Base-by-base conservation (phyloP, 1,140 invertebrate genomes). In the Drosophila carrolli region DNA sequence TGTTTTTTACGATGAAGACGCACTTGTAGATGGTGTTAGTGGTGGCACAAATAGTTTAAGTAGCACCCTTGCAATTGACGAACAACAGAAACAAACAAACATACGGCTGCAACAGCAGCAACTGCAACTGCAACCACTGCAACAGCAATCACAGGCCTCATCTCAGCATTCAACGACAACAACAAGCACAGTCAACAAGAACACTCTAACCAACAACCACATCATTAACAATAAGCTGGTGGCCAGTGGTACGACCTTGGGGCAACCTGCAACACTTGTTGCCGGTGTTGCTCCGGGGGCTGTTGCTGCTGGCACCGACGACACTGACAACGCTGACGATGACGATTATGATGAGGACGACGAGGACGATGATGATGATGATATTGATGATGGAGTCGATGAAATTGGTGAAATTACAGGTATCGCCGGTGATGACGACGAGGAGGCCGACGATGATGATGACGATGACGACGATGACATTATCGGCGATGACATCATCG, bases 401-500 rank as follows among this genome's bases (percentile, higher is more conserved):
- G 94, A 94, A 75, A 94, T 94, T 83, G 95, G 95, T 84, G 95
- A 94, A 37, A 91, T 94, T 60, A 93, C 94, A 72, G 95, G 94
- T 54, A 95, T 95, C 46, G 94, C 95, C 23, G 78, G 74, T 48
- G 82, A 89, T 27, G 95, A 95, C 37, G 96, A 96, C 10, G 96
- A 96, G 11, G 95, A 96, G 8, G 96, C 95, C 8, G 95, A 96
- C 60, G 96, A 96, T 38, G 96, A 96, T 53, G 95, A 95, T 72
- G 95, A 96, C 54, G 95, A 95, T 38, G 95, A 94, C 72, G 94
- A 95, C 54, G 95, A 95, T 63, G 94, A 94, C 81, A 93, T 94
- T 57, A 94, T 93, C 72, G 93, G 95, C 73, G 93, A 94, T 58
- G 94, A 96, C 86, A 95, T 96, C 90, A 95, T 95, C 82, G 94